These are phyloP conservation scores for Penaeus indicus DNA, from an alignment of 1,140 invertebrate genomes.

Conservation along the genomic window DNA sequence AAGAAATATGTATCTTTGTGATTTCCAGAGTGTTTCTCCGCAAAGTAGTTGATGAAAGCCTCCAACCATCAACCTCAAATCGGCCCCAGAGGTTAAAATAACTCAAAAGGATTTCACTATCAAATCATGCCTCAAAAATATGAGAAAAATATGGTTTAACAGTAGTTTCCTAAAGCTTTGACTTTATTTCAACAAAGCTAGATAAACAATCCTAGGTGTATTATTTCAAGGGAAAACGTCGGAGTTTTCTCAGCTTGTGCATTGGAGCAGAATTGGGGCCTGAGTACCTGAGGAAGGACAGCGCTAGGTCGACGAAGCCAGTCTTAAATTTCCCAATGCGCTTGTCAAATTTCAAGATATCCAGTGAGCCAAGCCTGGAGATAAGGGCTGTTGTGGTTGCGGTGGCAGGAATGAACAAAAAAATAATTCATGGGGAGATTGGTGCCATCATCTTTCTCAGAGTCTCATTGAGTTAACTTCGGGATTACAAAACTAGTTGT, in stretches of 20 bases:
- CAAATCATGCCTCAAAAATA: background rate
- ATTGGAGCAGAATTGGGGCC: slow-evolving; percentile 93
- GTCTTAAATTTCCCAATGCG: slow-evolving; percentile 91
- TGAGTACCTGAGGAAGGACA: slow-evolving; percentile 97
- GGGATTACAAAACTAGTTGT: slow-evolving; percentile 61
- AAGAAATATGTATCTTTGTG: slow-evolving; percentile 83
- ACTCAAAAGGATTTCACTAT: no score
- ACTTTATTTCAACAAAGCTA: no score
- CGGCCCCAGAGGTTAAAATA: slow-evolving; percentile 87
- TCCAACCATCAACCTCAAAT: slow-evolving; percentile 93
- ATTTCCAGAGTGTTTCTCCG: slow-evolving; percentile 91
- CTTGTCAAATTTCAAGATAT: slow-evolving; percentile 90
- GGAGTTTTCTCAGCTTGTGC: slow-evolving; percentile 75
- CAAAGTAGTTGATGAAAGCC: slow-evolving; percentile 96
- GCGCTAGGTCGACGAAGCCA: slow-evolving; percentile 95
- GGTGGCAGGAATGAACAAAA: slow-evolving; percentile 97
- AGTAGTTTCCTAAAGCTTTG: no score
- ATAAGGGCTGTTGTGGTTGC: slow-evolving; percentile 98
- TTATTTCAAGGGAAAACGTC: background rate
- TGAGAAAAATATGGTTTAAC: no score
- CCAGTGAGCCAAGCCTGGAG: slow-evolving; percentile 92
- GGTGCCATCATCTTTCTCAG: slow-evolving; percentile 98
- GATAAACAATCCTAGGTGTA: no score
- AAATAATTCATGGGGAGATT: slow-evolving; percentile 99
- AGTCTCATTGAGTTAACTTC: slow-evolving; percentile 88